Base-by-base conservation (phyloP, 2,888 invertebrate genomes). In the Sarcophaga carnaria region DNA sequence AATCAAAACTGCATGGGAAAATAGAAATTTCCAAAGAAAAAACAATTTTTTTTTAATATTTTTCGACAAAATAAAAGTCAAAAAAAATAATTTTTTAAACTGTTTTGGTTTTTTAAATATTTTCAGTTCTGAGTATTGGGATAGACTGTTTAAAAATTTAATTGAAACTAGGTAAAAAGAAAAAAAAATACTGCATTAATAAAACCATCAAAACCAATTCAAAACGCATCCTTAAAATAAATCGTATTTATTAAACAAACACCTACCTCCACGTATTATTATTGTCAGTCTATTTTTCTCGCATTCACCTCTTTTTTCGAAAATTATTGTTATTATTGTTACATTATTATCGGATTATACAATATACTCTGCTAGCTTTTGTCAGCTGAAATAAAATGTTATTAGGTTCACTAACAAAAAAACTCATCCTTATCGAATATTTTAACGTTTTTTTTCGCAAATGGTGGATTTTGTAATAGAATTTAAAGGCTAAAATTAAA, bases 81-180 rank as follows among this genome's bases (percentile, higher is more conserved):
- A 75, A 54, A 84, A 76, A 71, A 86, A 85, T 83, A 64, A 83
- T 69, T 79, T 54, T 83, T 87, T 88, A 80, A 80, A 37, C 78
- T 22, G 87, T 83, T 54, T 54, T 84, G 83, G 86, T 82, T 83
- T 89, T 88, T 83, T 88, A 74, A 85, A 91, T 92, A 91, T 92
- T 93, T 93, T 92, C 93, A 93, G 94, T 94, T 93, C 93, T 91
- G 94, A 94, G 91, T 93, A 94, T 93, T 94, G 94, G 94, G 93
- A 94, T 93, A 93, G 93, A 93, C 93, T 94, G 93, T 93, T 94
- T 92, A 94, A 93, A 92, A 93, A 92, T 93, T 93, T 93, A 92
- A 92, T 92, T 92, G 93, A 93, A 92, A 93, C 93, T 93, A 93
- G 93, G 93, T 93, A 93, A 93, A 37, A 37, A 37, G 4, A 27